Percentiles rank a stretch among this genome's conserved stretches.
Conservation (phyloP, 2,888 invertebrate genomes). For the Thymelicus acteon region DNA sequence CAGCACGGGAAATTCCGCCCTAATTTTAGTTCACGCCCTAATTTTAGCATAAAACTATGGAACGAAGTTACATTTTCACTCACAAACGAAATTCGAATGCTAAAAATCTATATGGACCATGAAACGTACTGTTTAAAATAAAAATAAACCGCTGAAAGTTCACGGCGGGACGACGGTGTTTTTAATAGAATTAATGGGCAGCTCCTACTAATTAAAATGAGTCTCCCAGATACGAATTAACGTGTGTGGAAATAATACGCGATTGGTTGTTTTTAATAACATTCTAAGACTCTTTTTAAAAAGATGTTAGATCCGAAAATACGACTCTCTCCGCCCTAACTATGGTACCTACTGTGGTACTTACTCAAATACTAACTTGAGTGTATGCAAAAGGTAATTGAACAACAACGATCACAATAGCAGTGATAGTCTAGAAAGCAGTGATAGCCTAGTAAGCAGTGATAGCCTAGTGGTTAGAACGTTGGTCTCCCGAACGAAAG, state of each 20-base stretch:
- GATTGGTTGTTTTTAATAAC: not conserved
- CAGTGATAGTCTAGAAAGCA: no score
- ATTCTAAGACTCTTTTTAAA: not conserved
- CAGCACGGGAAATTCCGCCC: not conserved
- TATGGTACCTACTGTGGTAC: no score
- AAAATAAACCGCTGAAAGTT: constrained; percentile 28
- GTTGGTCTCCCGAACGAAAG: no score
- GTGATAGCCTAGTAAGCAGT: no score
- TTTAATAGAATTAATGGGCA: constrained; percentile 16
- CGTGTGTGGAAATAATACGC: not conserved
- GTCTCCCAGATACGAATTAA: not conserved
- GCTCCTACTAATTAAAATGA: constrained; percentile 9
- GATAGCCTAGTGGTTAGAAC: no score
- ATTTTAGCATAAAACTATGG: not conserved
- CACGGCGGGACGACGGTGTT: constrained; percentile 21
- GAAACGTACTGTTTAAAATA: constrained; percentile 4
- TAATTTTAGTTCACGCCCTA: not conserved
- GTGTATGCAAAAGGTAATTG: no score
- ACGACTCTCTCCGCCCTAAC: no score
- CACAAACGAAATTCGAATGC: not conserved
- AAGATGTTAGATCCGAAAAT: no score
- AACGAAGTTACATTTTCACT: not conserved
- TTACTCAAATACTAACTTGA: no score
- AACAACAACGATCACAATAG: no score
- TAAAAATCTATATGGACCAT: not conserved